Base-by-base conservation (phyloP, 2,888 invertebrate species). In the Alcis repandata region DNA sequence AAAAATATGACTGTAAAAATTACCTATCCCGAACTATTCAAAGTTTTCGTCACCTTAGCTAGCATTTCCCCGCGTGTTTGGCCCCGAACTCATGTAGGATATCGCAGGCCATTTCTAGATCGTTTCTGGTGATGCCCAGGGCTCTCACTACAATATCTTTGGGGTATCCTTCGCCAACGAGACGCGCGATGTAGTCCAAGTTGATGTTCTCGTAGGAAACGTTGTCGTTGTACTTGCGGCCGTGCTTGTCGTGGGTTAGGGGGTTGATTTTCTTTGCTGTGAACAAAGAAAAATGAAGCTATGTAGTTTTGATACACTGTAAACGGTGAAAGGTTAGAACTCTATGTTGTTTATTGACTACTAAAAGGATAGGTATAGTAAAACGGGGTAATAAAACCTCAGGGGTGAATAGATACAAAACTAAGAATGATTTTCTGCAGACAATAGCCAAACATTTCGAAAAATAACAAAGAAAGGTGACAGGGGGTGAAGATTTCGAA, bases 101-200 rank as follows among this genome's bases (percentile, higher is more conserved):
- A 86, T 98, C 98, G 91, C 98, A 97, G 51, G 98, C 98, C 98
- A 99, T 98, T 86, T 97, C 97, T 59, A 98, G 94, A 88, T 99
- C 98, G 91, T 98, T 99, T 65, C 98, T 95, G 1, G 98, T 97
- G 79, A 99, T 98, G 67, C 98, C 97, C 75, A 99, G 94, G 4
- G 98, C 98, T 74, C 98, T 95, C 53, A 98, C 97, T 2, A 98
- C 98, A 52, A 97, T 97, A 82, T 98, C 97, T 79, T 97, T 97
- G 1, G 98, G 96, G 84, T 98, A 98, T 0, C 98, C 99, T 80
- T 98, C 98, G 62, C 95, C 96, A 51, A 98, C 97, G 67, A 99
- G 93, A 70, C 97, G 96, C 19, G 97, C 96, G 67, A 99, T 98
- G 88, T 98, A 97, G 85, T 98, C 98, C 92, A 98, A 95, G 86